Base-by-base conservation (phyloP, 2,113 vertebrate genomes). In the Cebidichthys violaceus region DNA sequence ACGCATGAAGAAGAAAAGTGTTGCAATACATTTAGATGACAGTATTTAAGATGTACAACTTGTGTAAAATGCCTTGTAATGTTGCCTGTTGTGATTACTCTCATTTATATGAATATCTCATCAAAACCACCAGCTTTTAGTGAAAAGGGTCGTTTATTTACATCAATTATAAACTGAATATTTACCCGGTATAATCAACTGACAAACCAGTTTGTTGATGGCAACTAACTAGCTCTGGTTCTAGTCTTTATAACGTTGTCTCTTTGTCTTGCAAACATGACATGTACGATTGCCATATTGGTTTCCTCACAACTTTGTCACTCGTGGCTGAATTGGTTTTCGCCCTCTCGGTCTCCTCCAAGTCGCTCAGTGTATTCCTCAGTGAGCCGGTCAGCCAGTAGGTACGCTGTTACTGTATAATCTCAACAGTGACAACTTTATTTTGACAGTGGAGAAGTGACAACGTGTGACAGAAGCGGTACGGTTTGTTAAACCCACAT, bases 31-130 rank as follows among this genome's bases (percentile, higher is more conserved):
- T 88, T 67, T 59, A 85, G 50, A 87, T 64, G 64, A 86, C 76
- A 86, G 83, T 92, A 90, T 90, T 88, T 89, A 90, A 89, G 86
- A 82, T 83, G 77, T 84, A 82, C 75, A 86, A 86, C 60, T 85
- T 92, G 86, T 92, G 86, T 92, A 82, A 65, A 87, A 86, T 86
- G 74, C 83, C 80, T 81, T 92, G 83, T 88, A 86, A 85, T 77
- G 83, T 90, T 86, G 82, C 86, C 77, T 89, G 85, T 90, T 81
- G 88, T 88, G 81, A 84, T 83, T 78, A 75, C 20, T 72, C 77
- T 60, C 67, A 75, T 89, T 86, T 80, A 80, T 86, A 79, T 50
- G 10, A 76, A 61, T 86, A 82, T 76, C 17, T 83, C 77, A 84
- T 79, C 45, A 70, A 85, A 90, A 61, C 79, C 59, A 87, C 75